A percentile compares a stretch with the other conserved stretches of the same genome.
These are phyloP conservation scores for Caenorhabditis sp. DNA, from an alignment of 2,888 invertebrate species.

Conservation along the genomic window DNA sequence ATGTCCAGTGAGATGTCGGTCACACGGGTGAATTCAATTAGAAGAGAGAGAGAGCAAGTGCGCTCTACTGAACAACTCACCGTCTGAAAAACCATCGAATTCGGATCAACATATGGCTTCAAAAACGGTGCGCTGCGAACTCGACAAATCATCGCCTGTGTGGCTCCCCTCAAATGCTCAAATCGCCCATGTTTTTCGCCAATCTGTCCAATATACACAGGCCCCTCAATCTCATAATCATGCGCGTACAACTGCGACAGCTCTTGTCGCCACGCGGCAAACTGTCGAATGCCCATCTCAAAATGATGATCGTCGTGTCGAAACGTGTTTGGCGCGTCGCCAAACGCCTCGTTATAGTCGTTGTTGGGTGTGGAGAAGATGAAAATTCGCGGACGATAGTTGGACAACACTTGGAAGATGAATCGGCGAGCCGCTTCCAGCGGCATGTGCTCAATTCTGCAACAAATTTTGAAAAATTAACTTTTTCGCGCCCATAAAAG, in stretches of 20 bases:
- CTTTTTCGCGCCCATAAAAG: too few species aligned
- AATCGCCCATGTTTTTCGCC: not conserved
- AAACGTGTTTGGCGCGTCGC: slow-evolving; percentile 59
- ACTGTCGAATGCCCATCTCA: slow-evolving; percentile 72
- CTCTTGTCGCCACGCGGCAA: slow-evolving; percentile 68
- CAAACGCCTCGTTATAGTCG: slow-evolving; percentile 70
- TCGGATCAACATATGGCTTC: not conserved
- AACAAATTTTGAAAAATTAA: too few species aligned
- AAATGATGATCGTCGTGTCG: slow-evolving; percentile 73
- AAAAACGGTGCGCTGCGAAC: too few species aligned
- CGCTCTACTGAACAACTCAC: too few species aligned
- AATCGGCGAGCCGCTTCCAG: slow-evolving; percentile 65
- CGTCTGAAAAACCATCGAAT: not conserved
- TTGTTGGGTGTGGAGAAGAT: slow-evolving; percentile 73
- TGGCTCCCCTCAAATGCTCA: slow-evolving; percentile 25
- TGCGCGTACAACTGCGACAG: slow-evolving; percentile 9
- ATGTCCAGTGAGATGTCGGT: too few species aligned
- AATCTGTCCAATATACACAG: slow-evolving; percentile 29
- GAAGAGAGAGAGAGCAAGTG: too few species aligned
- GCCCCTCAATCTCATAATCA: slow-evolving; percentile 15
- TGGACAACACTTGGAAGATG: slow-evolving; percentile 67
- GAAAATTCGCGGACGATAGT: slow-evolving; percentile 69
- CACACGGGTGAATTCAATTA: too few species aligned
- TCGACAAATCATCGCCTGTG: slow-evolving; percentile 15
- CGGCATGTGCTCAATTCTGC: slow-evolving; percentile 72